These are phyloP conservation scores for Caenorhabditis sp. DNA, from an alignment of 2,888 invertebrate genomes.

Conservation along the genomic window DNA sequence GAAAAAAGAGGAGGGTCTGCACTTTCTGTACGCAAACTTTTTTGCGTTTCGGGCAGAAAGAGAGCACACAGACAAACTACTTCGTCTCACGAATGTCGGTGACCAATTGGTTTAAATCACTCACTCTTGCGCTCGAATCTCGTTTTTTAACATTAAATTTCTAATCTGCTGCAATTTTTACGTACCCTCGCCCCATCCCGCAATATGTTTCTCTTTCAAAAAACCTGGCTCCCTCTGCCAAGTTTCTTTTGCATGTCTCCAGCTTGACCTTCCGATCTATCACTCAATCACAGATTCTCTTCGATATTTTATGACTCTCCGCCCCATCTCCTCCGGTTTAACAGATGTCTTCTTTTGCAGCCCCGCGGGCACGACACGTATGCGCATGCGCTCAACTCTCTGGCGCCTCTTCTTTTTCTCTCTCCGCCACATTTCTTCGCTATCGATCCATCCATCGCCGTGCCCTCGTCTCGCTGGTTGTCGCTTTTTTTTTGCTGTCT, in stretches of 20 bases:
- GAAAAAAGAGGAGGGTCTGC: constrained; percentile 22
- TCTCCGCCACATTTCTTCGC: constrained; percentile 15
- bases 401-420: constrained; percentile 27
- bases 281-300: constrained; percentile 6
- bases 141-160: neutral
- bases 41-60: constrained; percentile 15
- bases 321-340: constrained; percentile 17
- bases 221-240: no score
- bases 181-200: no score
- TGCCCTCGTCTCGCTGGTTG: constrained; percentile 33
- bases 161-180: neutral
- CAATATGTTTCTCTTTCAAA: no score
- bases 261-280: constrained; percentile 30
- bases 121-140: constrained; percentile 13
- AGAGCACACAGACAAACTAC: constrained; percentile 39
- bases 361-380: constrained; percentile 30
- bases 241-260: neutral
- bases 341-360: constrained; percentile 10
- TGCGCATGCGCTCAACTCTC: constrained; percentile 43
- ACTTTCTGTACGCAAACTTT: constrained; percentile 51
- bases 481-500: constrained; percentile 35
- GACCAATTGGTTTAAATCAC: constrained; percentile 11
- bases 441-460: constrained; percentile 53
- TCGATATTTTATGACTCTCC: constrained; percentile 34
- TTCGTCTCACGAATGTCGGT: constrained; percentile 36